Base-by-base conservation (phyloP, 2,797 vertebrate genomes). In the Malurus splendens region DNA sequence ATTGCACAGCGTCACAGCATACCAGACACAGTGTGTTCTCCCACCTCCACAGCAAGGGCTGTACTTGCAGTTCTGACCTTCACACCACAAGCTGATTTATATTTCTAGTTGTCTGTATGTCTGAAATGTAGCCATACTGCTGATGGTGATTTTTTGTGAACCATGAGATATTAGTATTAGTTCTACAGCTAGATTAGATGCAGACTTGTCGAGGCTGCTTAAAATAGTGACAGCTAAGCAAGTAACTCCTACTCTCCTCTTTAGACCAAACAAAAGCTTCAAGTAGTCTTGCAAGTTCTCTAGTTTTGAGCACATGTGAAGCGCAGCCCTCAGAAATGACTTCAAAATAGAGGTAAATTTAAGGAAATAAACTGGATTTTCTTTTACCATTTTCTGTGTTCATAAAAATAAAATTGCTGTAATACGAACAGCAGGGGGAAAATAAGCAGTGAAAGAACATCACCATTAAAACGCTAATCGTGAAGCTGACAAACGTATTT, bases 401-500 rank as follows among this genome's bases (percentile, higher is more conserved):
- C 52, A 61, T 75, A 64, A 90, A 89, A 76, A 70, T 78, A 41
- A 85, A 66, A 88, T 86, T 85, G 39, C 66, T 39, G 18, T 81
- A 72, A 86, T 87, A 68, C 1, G 5, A 95, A 75, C 50, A 90
- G 68, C 78, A 71, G 76, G 80, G 64, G 36, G 38, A 91, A 95
- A 89, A 86, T 64, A 82, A 76, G 56, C 56, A 57, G 60, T 86
- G 65, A 91, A 88, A 75, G 72, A 82, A 84, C 82, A 88, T 70
- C 70, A 54, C 62, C 18, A 57, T 89, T 90, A 89, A 79, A 88
- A 51, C 55, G 56, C 52, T 88, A 76, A 82, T 89, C 22, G 1
- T 48, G 68, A 94, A 87, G 76, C 86, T 89, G 70, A 90, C 59
- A 93, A 89, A 67, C 81, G 86, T 89, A 82, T 91, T 94, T 95